phyloP scores from a whole-genome alignment of 1,140 invertebrate genomes.

The Nymphalis io region DNA sequence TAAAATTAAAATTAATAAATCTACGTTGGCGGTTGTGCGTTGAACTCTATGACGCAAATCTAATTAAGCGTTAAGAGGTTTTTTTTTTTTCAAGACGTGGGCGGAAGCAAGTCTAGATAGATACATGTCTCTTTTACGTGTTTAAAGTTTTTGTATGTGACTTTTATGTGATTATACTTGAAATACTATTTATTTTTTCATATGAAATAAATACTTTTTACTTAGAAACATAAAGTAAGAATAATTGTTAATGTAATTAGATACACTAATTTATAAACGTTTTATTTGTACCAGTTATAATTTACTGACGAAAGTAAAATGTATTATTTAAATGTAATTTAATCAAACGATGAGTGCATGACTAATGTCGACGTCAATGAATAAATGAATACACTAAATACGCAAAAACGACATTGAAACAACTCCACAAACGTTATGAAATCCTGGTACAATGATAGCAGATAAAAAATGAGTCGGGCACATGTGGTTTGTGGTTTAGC shows the following conservation, averaged over 20 bases:
- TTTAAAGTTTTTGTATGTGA: constrained; percentile 15
- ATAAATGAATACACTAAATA: constrained; percentile 7
- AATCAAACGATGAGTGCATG: too few species aligned
- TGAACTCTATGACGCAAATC: constrained; percentile 41
- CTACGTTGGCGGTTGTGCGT: background rate
- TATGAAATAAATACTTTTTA: background rate
- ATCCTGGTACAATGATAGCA: constrained; percentile 38
- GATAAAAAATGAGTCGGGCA: constrained; percentile 34
- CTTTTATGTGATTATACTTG: constrained; percentile 11
- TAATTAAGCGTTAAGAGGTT: constrained; percentile 37
- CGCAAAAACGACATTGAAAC: constrained; percentile 13
- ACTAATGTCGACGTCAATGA: too few species aligned
- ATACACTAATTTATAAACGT: too few species aligned
- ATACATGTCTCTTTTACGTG: constrained; percentile 22
- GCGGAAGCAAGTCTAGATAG: constrained; percentile 31
- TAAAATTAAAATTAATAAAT: too few species aligned
- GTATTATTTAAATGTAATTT: too few species aligned
- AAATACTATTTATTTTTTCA: background rate
- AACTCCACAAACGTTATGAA: constrained; percentile 23
- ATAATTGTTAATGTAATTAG: too few species aligned
- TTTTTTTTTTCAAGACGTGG: constrained; percentile 31
- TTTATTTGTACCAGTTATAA: too few species aligned
- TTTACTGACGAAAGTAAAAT: too few species aligned
- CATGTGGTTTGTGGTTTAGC: constrained; percentile 37
- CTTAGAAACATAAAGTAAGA: too few species aligned